These are phyloP conservation scores for Helicoverpa assulta DNA, from an alignment of 2,888 invertebrate species.

Conservation along the genomic window DNA sequence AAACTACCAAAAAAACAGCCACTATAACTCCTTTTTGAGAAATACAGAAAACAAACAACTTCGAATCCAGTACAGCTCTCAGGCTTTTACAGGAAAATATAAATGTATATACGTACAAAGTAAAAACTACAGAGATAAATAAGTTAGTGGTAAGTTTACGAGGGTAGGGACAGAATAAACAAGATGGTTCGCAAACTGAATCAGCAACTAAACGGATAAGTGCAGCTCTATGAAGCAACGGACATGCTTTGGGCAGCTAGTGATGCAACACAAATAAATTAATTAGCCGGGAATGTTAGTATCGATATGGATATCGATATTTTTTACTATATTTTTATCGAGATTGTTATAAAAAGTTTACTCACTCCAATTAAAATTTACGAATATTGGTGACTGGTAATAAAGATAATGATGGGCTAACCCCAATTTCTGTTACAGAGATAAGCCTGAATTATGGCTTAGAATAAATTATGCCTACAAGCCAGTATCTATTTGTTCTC, in stretches of 20 bases:
- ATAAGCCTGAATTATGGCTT: no score
- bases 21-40: conserved; percentile 29
- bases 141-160: conserved; percentile 53
- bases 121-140: conserved; percentile 54
- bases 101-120: conserved; percentile 29
- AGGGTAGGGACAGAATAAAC: conserved; percentile 34
- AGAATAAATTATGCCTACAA: no score
- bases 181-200: conserved; percentile 43
- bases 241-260: conserved; percentile 30
- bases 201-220: conserved; percentile 44
- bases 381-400: no score
- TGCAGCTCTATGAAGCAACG: conserved; percentile 47
- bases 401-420: no score
- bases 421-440: no score
- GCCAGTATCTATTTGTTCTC: no score
- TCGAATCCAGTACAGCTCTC: conserved; percentile 1
- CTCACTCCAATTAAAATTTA: no score
- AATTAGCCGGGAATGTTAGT: conserved; percentile 21
- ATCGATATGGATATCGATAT: neutral
- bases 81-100: conserved; percentile 44
- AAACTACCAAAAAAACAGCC: neutral
- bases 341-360: neutral
- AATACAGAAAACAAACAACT: conserved; percentile 10
- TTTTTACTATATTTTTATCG: neutral
- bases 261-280: conserved; percentile 20